phyloP scores from a whole-genome alignment of 2,888 invertebrate genomes.

The Brachyptera putata region DNA sequence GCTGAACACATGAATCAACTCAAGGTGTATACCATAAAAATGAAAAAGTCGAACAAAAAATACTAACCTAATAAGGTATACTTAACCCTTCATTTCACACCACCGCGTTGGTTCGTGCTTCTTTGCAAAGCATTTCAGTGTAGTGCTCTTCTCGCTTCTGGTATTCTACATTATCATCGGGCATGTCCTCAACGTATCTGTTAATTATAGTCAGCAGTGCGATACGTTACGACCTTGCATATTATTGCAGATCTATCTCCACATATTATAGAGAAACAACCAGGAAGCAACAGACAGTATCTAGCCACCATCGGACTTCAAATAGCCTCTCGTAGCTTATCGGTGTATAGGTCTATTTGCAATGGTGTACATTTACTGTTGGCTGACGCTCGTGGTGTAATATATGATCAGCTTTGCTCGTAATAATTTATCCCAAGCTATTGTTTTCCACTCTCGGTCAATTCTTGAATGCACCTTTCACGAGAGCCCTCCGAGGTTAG shows the following conservation, averaged over 20 bases:
- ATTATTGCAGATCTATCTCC: no score
- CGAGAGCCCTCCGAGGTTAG: not conserved
- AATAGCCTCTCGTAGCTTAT: no score
- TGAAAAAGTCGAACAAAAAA: not conserved
- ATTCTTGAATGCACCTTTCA: not conserved
- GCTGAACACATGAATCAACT: constrained; percentile 10
- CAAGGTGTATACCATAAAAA: constrained; percentile 10
- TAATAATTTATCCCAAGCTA: not conserved
- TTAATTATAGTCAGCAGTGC: not conserved
- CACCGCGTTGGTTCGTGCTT: not conserved
- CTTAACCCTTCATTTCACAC: constrained; percentile 15
- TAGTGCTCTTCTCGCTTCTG: not conserved
- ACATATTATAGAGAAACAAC: no score
- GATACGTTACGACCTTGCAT: not conserved
- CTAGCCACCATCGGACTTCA: no score
- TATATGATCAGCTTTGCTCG: no score
- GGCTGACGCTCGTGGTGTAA: no score
- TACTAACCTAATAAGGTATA: constrained; percentile 16
- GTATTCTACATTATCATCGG: no score
- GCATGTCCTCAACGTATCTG: no score
- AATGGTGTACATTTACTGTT: no score
- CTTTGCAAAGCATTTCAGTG: no score
- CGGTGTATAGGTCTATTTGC: no score
- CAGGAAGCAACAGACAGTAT: no score
- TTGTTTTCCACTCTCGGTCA: not conserved